A percentile compares a stretch with the other conserved stretches of the same genome.
These are phyloP conservation scores for Tholera decimalis DNA, from an alignment of 2,888 invertebrate species.

Conservation along the genomic window DNA sequence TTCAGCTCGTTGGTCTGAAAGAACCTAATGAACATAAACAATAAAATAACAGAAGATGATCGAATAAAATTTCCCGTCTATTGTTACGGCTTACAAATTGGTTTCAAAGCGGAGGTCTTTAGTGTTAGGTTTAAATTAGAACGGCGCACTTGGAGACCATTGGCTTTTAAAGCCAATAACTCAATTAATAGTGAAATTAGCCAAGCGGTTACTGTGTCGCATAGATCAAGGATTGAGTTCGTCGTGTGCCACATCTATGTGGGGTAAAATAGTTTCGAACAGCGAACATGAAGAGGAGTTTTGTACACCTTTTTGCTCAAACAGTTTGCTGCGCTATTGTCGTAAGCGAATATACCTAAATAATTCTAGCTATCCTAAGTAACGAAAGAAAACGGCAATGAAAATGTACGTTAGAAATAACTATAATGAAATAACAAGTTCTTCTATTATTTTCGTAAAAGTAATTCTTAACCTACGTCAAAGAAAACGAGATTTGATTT, in stretches of 20 bases:
- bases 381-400: too few species aligned
- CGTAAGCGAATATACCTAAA: background rate
- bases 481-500: too few species aligned
- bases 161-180: constrained; percentile 73
- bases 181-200: constrained; percentile 74
- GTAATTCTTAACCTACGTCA: too few species aligned
- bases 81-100: constrained; percentile 47
- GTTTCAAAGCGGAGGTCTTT: constrained; percentile 41
- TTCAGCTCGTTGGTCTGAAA: constrained; percentile 45
- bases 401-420: too few species aligned
- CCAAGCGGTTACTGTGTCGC: constrained; percentile 46
- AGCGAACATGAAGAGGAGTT: constrained; percentile 5
- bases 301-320: constrained; percentile 21
- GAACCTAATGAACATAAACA: constrained; percentile 56
- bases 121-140: constrained; percentile 64
- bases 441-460: too few species aligned
- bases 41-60: constrained; percentile 44
- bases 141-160: constrained; percentile 50
- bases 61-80: constrained; percentile 38
- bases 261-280: constrained; percentile 26
- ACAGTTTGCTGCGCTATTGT: background rate
- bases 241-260: constrained; percentile 27
- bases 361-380: background rate
- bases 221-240: constrained; percentile 67
- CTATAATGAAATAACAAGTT: too few species aligned